Conservation (phyloP, 2,888 invertebrate species). For the Cryptus viduatorius region DNA sequence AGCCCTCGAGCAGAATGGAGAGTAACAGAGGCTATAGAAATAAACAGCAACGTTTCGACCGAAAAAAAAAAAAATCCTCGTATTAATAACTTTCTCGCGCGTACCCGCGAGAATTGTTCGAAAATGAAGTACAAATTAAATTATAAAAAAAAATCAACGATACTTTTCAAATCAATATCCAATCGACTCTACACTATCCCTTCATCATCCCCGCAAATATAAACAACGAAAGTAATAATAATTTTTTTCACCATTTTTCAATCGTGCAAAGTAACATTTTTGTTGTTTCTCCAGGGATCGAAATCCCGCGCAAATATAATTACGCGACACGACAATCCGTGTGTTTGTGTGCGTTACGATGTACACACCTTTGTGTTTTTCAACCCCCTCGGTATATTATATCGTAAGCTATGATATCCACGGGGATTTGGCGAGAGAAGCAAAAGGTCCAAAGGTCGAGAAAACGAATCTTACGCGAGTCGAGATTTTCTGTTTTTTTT, state of each 20-base stretch:
- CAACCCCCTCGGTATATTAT: conserved; percentile 13
- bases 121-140: too few species aligned
- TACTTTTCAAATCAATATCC: too few species aligned
- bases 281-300: conserved; percentile 44
- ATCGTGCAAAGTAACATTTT: conserved; percentile 1
- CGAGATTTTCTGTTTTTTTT: conserved; percentile 39
- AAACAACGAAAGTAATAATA: conserved; percentile 26
- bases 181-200: too few species aligned
- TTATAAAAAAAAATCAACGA: too few species aligned
- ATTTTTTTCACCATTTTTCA: conserved; percentile 39
- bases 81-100: not conserved
- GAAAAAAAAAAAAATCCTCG: not conserved
- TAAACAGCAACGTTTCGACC: not conserved
- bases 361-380: conserved; percentile 40
- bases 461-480: conserved; percentile 55
- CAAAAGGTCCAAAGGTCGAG: conserved; percentile 53
- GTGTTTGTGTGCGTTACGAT: conserved; percentile 38
- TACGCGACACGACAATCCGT: conserved; percentile 19
- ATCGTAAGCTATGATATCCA: conserved; percentile 24
- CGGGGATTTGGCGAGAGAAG: conserved; percentile 21
- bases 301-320: conserved; percentile 50
- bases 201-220: not conserved
- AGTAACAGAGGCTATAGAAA: conserved; percentile 24
- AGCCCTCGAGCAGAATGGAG: conserved; percentile 32
- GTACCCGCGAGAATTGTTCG: too few species aligned